Evolutionary conservation across 2,888 invertebrate genomes (phyloP), one percentile per base, ranked within the genome.

Genomic region (Cataglyphis cursor): DNA sequence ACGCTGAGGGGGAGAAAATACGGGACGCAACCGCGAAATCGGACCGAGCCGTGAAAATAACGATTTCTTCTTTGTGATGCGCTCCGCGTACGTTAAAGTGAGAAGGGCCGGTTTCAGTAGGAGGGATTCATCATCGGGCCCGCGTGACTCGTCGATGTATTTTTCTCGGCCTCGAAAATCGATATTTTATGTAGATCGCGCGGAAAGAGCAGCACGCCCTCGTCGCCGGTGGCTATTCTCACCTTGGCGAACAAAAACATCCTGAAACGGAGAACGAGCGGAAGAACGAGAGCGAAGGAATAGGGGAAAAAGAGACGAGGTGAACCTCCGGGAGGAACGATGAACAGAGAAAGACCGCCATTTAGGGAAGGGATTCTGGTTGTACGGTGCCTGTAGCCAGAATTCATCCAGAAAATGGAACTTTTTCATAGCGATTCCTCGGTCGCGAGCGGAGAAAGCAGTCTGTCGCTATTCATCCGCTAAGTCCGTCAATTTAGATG

Each of bases 31-130:
- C 91, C 93, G 93, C 92, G 91, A 93, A 94, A 94, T 94, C 91
- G 88, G 90, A 59, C 78, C 82, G 85, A 91, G 87, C 93, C 93
- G 93, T 94, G 93, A 94, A 94, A 93, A 93, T 93, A 93, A 93
- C 92, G 90, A 93, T 93, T 93, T 92, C 91, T 91, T 90, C 87
- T 92, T 93, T 91, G 92, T 88, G 88, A 76, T 84, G 89, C 87
- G 74, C 59, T 74, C 75, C 78, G 74, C 86, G 89, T 89, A 90
- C 88, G 86, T 88, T 91, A 91, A 92, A 87, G 85, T 89, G 89
- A 87, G 85, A 85, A 85, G 85, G 87, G 87, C 81, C 84, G 88
- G 75, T 88, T 88, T 88, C 84, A 85, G 84, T 76, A 80, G 54
- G 62, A 70, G 68, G 84, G 72, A 76, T 84, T 84, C 51, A 83